phyloP scores from a whole-genome alignment of 2,113 vertebrate species.

The Lophura nycthemera region DNA sequence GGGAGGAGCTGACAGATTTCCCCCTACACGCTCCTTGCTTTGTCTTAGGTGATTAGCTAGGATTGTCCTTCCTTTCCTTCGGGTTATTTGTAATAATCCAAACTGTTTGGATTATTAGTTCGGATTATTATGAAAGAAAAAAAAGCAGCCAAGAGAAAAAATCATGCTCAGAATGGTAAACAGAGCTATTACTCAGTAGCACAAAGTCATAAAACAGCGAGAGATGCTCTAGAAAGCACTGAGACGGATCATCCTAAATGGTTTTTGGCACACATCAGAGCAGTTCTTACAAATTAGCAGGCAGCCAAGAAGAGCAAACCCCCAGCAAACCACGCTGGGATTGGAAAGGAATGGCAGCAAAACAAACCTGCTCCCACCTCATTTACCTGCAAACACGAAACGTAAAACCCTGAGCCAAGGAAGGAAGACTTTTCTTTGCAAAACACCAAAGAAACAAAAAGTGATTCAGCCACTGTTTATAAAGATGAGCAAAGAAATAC shows the following conservation, averaged over 20 bases:
- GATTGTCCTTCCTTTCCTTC: not conserved
- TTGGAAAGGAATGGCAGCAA: not conserved
- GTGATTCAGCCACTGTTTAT: not conserved
- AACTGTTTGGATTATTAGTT: not conserved
- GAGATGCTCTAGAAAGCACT: not conserved
- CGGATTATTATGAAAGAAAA: not conserved
- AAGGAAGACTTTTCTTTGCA: not conserved
- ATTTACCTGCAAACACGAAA: not conserved
- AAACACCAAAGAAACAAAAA: not conserved
- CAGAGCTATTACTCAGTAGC: not conserved
- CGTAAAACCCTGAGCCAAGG: not conserved
- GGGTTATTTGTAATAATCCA: not conserved
- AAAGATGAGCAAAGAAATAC: not conserved
- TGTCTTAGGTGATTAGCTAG: not conserved
- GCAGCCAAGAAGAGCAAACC: not conserved
- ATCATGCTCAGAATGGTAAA: not conserved
- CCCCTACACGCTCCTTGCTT: not conserved
- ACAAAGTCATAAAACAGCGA: not conserved
- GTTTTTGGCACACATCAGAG: not conserved
- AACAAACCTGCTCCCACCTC: not conserved
- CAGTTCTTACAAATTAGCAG: not conserved
- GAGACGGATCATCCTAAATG: not conserved
- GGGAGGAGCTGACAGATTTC: not conserved
- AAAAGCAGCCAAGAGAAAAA: not conserved
- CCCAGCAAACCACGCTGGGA: not conserved